phyloP scores from a whole-genome alignment of 2,113 vertebrate genomes.

The Acanthisitta chloris region DNA sequence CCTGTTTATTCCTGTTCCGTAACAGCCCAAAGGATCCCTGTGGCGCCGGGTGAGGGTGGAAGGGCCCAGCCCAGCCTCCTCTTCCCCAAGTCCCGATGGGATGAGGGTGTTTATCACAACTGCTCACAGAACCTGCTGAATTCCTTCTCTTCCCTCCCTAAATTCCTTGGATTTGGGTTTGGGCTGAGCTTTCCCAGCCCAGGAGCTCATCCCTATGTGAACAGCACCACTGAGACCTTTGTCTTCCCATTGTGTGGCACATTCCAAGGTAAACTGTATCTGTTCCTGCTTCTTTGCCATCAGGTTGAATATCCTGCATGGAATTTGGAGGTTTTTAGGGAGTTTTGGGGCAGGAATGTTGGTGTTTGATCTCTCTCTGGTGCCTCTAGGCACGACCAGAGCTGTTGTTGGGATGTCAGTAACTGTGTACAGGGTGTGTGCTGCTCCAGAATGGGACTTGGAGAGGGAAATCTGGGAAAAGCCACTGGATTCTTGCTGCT shows the following conservation, averaged over 20 bases:
- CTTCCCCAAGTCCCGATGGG: background rate
- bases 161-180: background rate
- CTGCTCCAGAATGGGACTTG: background rate
- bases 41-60: background rate
- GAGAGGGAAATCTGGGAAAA: background rate
- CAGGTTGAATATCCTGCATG: fast-evolving
- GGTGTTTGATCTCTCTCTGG: background rate
- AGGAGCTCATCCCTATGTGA: background rate
- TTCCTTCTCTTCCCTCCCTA: background rate
- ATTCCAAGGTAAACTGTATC: background rate
- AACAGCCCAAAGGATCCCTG: background rate
- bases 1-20: fast-evolving
- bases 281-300: background rate
- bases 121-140: background rate
- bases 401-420: background rate
- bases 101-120: background rate
- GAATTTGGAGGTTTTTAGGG: background rate
- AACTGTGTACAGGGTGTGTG: fast-evolving
- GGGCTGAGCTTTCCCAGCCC: background rate
- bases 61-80: background rate
- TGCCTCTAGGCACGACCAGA: fast-evolving
- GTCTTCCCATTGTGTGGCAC: background rate
- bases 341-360: background rate
- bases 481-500: background rate
- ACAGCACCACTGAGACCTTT: background rate